Conservation (phyloP, 2,797 vertebrate species). For the Champsocephalus gunnari region DNA sequence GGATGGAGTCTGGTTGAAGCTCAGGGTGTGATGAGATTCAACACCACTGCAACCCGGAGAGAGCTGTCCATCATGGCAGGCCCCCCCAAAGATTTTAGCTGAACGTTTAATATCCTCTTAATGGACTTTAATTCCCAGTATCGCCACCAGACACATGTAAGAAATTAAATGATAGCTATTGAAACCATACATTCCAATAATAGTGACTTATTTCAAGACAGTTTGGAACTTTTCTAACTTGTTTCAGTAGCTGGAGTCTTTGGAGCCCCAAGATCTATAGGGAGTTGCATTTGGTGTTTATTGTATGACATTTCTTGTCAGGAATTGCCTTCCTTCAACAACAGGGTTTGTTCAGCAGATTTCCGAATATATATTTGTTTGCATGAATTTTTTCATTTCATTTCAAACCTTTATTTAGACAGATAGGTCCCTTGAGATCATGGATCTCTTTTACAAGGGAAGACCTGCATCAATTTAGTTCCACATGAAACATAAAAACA, state of each 20-base stretch:
- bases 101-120: conserved; percentile 18
- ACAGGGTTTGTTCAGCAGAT: too few relatives aligned
- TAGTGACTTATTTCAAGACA: neutral
- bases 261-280: neutral
- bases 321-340: too few relatives aligned
- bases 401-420: too few relatives aligned
- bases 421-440: too few relatives aligned
- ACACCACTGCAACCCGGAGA: neutral
- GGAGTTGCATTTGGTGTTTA: neutral
- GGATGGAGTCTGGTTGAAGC: conserved; percentile 5
- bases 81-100: neutral
- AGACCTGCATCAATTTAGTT: too few relatives aligned
- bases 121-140: conserved; percentile 6
- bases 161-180: conserved; percentile 3
- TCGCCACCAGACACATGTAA: conserved; percentile 17
- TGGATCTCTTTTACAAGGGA: too few relatives aligned
- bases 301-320: neutral
- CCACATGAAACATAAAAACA: too few relatives aligned
- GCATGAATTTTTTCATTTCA: too few relatives aligned
- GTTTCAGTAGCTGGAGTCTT: conserved; percentile 5
- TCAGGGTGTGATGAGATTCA: neutral
- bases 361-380: too few relatives aligned
- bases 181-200: conserved; percentile 14
- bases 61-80: neutral
- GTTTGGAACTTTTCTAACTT: neutral